phyloP scores from a whole-genome alignment of 2,888 invertebrate species.

The Dromius quadrimaculatus region DNA sequence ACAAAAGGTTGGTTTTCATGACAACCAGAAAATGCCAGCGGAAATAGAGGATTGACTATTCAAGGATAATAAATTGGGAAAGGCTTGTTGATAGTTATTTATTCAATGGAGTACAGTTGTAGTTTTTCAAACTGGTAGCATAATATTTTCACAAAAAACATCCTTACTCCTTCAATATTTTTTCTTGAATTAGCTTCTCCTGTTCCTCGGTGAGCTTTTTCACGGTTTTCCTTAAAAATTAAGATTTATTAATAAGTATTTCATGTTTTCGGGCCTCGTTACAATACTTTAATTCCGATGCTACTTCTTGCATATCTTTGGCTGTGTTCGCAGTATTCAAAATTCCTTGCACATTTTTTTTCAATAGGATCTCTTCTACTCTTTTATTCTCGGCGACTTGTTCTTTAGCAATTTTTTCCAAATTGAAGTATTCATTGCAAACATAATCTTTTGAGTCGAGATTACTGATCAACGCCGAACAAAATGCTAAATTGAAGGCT shows the following conservation, averaged over 20 bases:
- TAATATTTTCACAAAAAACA: too few species aligned
- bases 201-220: too few species aligned
- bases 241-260: neutral
- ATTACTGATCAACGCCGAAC: constrained; percentile 37
- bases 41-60: too few species aligned
- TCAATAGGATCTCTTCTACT: constrained; percentile 4
- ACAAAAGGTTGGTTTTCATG: too few species aligned
- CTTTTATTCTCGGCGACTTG: constrained; percentile 30
- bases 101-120: too few species aligned
- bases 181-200: too few species aligned
- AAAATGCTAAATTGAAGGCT: constrained; percentile 45
- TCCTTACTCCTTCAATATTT: too few species aligned
- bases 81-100: too few species aligned
- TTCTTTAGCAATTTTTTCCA: constrained; percentile 29
- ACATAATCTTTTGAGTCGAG: constrained; percentile 36
- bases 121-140: too few species aligned
- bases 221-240: constrained; percentile 13
- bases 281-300: neutral
- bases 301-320: constrained; percentile 1
- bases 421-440: constrained; percentile 35
- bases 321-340: neutral
- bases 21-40: too few species aligned
- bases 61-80: too few species aligned
- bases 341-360: constrained; percentile 10
- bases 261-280: neutral